A percentile compares a stretch with the other conserved stretches of the same genome.
Evolutionary conservation across 2,113 vertebrate genomes (phyloP).

Genomic region (Lethenteron reissneri): DNA sequence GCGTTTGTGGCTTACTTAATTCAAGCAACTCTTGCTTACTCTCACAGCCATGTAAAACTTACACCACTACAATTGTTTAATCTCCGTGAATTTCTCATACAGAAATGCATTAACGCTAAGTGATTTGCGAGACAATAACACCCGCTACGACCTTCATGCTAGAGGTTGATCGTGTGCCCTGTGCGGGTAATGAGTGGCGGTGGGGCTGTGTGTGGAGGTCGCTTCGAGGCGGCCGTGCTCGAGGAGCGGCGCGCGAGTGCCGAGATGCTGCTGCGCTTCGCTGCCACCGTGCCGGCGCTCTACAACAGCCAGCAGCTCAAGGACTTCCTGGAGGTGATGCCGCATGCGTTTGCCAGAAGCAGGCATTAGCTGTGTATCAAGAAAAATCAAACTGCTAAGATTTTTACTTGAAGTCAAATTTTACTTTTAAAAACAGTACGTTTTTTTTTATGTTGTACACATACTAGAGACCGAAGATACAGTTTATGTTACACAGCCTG

Average conservation of each 20-base stretch:
- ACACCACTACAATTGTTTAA: no score
- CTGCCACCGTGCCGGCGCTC: conserved; percentile 41
- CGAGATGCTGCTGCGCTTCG: conserved; percentile 42
- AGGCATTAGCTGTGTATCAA: background rate
- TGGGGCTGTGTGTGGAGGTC: conserved; percentile 21
- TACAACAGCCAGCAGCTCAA: conserved; percentile 72
- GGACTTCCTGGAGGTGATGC: conserved; percentile 43
- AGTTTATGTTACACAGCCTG: background rate
- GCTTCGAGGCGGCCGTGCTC: conserved; percentile 53
- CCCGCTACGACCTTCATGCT: no score
- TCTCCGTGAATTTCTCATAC: no score
- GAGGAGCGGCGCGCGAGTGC: conserved; percentile 52
- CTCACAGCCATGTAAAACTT: no score
- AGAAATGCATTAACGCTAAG: no score
- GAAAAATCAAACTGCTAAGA: no score
- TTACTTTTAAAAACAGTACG: background rate
- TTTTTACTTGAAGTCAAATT: background rate
- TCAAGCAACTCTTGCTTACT: no score
- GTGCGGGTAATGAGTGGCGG: background rate
- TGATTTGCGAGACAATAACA: no score
- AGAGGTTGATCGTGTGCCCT: no score
- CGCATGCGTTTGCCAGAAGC: background rate
- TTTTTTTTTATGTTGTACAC: background rate
- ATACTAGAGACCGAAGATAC: background rate
- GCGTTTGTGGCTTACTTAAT: no score